Conservation (phyloP, 2,797 vertebrate species). For the Dicrostonyx torquatus region DNA sequence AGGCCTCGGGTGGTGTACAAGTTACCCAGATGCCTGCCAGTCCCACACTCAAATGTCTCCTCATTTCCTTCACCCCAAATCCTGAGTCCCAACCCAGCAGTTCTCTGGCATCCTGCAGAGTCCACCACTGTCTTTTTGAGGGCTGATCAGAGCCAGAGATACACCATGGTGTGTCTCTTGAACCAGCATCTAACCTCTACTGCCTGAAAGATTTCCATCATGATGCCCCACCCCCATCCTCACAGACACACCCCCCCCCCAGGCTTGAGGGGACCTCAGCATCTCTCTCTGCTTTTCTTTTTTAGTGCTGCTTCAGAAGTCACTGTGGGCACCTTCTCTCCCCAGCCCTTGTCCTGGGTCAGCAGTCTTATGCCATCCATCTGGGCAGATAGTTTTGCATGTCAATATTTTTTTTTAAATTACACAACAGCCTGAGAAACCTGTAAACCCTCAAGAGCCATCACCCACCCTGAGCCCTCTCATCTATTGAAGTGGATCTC, state of each 20-base stretch:
- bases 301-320: too few relatives aligned
- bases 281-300: too few relatives aligned
- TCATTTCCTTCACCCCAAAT: not conserved
- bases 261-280: not conserved
- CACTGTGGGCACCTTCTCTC: not conserved
- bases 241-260: too few relatives aligned
- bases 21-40: not conserved
- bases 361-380: not conserved
- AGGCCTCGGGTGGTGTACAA: not conserved
- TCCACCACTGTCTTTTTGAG: not conserved
- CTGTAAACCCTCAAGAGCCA: not conserved
- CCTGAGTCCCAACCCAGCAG: accelerated
- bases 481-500: not conserved
- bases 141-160: not conserved
- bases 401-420: not conserved
- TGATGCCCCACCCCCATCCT: not conserved
- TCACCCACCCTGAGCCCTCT: not conserved
- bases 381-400: not conserved
- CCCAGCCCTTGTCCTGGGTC: not conserved
- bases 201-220: not conserved
- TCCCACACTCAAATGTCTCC: not conserved
- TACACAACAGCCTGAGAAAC: not conserved
- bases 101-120: accelerated
- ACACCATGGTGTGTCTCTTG: not conserved
- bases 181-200: too few relatives aligned